Base-by-base conservation (phyloP, 2,888 invertebrate species). In the Sipunculus nudus region DNA sequence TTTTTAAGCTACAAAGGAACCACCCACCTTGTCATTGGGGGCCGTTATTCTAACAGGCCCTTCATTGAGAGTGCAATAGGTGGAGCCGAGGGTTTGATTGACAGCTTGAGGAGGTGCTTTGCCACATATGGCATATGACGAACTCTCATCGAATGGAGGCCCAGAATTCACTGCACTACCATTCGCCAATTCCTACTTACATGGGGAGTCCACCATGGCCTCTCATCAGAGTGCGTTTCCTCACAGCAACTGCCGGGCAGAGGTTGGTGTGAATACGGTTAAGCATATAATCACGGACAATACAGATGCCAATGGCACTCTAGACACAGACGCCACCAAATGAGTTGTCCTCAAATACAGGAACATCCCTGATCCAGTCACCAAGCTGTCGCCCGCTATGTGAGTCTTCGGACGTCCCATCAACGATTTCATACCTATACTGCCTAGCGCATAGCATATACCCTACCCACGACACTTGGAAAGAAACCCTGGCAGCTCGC, bases 121-220 rank as follows among this genome's bases (percentile, higher is more conserved):
- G 60, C 56, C 8, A 70, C 69, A 23, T 71, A 50, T 46, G 69
- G 71, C 5, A 70, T 71, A 21, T 52, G 71, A 70, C 40, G 68
- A 72, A 48, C 49, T 72, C 2, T 31, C 61, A 3, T 71, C 72
- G 1, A 68, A 71, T 55, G 71, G 67, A 10, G 67, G 69, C 8
- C 67, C 69, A 21, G 65, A 71, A 55, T 68, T 72, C 59, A 68
- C 64, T 21, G 25, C 71, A 25, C 41, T n/a, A 25, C 55, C 23
- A 72, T 67, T 4, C 39, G 63, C 10, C 25, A 46, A 23, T 74
- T 75, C 43, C 61, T 74, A 1, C 40, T 57, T 13, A 31, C 16
- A 21, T 53, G 53, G 52, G 53, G 53, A 16, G 53, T 53, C 25
- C 26, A 53, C 21, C 53, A 55, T 23, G 10, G 53, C 32, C 29